phyloP scores from a whole-genome alignment of 2,888 invertebrate species.

The Bembecia ichneumoniformis region DNA sequence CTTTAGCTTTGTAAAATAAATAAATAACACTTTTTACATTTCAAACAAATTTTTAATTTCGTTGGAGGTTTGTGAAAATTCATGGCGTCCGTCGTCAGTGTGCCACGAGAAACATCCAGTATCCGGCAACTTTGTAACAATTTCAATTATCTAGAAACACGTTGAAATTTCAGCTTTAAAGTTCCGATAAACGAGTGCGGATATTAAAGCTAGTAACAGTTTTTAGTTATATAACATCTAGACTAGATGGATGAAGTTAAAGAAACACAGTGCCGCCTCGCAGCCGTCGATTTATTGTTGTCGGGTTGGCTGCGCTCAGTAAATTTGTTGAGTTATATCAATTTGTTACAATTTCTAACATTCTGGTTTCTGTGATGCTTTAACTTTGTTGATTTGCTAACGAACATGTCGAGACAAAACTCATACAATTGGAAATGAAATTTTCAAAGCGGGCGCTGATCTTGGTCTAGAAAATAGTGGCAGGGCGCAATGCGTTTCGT shows the following conservation, averaged over 20 bases:
- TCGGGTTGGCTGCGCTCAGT: slow-evolving; percentile 12
- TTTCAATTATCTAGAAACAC: not conserved
- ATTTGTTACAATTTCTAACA: slow-evolving; percentile 3
- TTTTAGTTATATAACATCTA: not conserved
- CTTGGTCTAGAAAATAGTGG: no score
- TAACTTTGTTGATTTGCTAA: not conserved
- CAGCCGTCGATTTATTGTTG: slow-evolving; percentile 28
- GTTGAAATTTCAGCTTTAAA: not conserved
- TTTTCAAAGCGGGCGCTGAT: no score
- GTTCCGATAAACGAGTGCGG: not conserved
- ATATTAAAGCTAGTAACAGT: not conserved
- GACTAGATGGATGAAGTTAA: slow-evolving; percentile 12
- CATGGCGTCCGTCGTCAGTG: no score
- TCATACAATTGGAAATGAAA: no score
- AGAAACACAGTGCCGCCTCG: slow-evolving; percentile 17
- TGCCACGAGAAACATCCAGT: not conserved
- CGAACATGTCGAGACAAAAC: not conserved
- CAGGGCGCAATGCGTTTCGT: no score
- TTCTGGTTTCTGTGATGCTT: not conserved
- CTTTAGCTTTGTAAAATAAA: no score
- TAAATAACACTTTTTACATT: no score
- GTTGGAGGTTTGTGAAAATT: no score
- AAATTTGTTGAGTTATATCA: slow-evolving; percentile 11
- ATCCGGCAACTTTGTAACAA: not conserved
- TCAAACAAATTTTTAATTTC: no score